These are phyloP conservation scores for Eclectus roratus DNA, from an alignment of 2,113 vertebrate species.

Conservation along the genomic window DNA sequence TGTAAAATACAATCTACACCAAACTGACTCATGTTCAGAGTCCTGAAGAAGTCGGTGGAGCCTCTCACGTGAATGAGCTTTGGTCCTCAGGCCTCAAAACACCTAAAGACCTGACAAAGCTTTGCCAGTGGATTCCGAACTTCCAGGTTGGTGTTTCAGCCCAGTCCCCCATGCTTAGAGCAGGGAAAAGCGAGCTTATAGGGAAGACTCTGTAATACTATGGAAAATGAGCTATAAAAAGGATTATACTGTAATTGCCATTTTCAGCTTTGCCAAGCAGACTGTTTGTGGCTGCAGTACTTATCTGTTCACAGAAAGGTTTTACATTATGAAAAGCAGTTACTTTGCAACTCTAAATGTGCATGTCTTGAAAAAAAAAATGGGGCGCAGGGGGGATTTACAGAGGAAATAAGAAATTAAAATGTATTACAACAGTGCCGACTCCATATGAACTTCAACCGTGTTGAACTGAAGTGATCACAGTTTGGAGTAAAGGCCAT, in stretches of 20 bases:
- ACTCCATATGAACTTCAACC: conserved; percentile 32
- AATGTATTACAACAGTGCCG: background rate
- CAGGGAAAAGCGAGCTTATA: background rate
- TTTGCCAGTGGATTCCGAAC: background rate
- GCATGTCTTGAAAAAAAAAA: background rate
- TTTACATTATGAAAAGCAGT: background rate
- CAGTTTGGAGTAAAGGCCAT: conserved; percentile 28
- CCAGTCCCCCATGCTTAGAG: background rate
- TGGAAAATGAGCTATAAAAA: background rate
- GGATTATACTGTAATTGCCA: background rate
- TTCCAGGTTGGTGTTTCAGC: background rate
- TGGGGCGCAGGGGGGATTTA: background rate
- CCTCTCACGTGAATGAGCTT: background rate
- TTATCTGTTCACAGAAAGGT: background rate
- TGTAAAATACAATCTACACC: conserved; percentile 32
- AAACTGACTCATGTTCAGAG: background rate
- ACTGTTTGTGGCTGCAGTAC: background rate
- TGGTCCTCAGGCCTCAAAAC: conserved; percentile 32
- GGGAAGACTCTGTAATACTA: conserved; percentile 16
- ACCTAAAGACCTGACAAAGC: background rate
- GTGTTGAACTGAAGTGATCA: background rate
- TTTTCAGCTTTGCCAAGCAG: background rate
- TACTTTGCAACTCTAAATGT: background rate
- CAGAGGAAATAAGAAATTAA: background rate
- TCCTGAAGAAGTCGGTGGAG: background rate